Evolutionary conservation across 2,888 invertebrate species (phyloP), one percentile per base, ranked within the genome.

Genomic region (Thelaira solivaga): DNA sequence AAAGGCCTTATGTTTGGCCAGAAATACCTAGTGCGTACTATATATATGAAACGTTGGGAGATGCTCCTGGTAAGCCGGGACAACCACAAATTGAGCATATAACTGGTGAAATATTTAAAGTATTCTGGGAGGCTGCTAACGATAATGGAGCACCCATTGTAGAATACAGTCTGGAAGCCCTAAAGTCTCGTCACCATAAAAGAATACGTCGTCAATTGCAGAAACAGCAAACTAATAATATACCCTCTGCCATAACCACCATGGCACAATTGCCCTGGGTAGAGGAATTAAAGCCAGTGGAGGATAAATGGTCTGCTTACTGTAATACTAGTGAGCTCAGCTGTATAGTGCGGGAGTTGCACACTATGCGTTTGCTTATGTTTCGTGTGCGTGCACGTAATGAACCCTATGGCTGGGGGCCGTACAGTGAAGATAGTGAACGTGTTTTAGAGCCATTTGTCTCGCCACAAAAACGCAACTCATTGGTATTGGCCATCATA

Each of bases 341-440:
- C 85, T 97, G 97, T 94, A 92, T 95, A 76, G 92, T 96, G 24
- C 91, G 92, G 8, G 92, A 92, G 13, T 62, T 88, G 61, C 91
- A 91, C 64, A 90, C 91, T 20, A 92, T 92, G 73, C 89, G 91
- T 22, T 90, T 92, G 55, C 93, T 94, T 82, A 90, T 91, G 64
- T 96, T 96, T 85, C 91, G 94, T 8, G 95, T 96, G 53, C 92
- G 93, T 76, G 96, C 97, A 0, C 90, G 91, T 71, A 97, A 97
- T 88, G 80, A 80, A 0, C 90, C 90, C 3, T 93, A 94, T 87
- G 97, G 97, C 20, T 95, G 95, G 93, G 95, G 97, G 74, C 91
- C 92, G 13, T 93, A 93, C 87, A 96, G 96, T 80, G 89, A 91
- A 80, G 89, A 91, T 57, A 95, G 94, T 81, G 90, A 91, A 29